Percentiles rank a stretch among this genome's conserved stretches.
These are phyloP conservation scores for Hemiscyllium ocellatum DNA, from an alignment of 2,113 vertebrate species.

Conservation along the genomic window DNA sequence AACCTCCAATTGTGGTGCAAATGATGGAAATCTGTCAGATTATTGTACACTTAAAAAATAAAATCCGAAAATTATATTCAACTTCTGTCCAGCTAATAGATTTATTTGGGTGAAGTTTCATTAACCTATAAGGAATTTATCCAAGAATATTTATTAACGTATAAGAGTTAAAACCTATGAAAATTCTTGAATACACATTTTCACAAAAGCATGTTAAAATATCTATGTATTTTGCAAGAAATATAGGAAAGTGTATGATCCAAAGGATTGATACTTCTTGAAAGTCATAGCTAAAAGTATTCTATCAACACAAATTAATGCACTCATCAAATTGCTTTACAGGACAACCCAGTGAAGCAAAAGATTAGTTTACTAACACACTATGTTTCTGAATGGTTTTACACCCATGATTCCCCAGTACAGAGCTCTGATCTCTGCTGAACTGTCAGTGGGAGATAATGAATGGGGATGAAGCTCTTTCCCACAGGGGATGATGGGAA, in stretches of 20 bases:
- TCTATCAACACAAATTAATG: slow-evolving; percentile 19
- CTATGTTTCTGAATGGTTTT: slow-evolving; percentile 1
- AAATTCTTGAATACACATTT: neutral
- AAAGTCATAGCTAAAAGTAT: neutral
- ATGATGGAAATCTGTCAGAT: slow-evolving; percentile 34
- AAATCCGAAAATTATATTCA: neutral
- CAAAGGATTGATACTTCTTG: neutral
- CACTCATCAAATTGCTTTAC: neutral
- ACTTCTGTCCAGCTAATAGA: neutral
- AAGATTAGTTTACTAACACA: slow-evolving; percentile 4
- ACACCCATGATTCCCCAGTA: neutral
- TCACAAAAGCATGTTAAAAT: neutral
- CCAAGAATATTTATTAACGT: neutral
- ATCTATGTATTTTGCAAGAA: neutral
- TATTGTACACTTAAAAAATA: neutral
- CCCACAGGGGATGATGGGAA: neutral
- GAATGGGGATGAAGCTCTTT: neutral
- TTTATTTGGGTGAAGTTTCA: neutral
- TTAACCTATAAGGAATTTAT: neutral
- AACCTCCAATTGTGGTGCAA: slow-evolving; percentile 2
- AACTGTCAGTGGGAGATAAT: neutral
- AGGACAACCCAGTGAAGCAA: slow-evolving; percentile 19
- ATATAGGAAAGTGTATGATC: neutral
- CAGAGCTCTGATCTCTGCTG: neutral
- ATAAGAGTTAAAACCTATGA: neutral